Percentiles rank a stretch among this genome's conserved stretches.
Evolutionary conservation across 2,113 vertebrate genomes (phyloP).

Genomic region (Chloropsis cyanopogon): DNA sequence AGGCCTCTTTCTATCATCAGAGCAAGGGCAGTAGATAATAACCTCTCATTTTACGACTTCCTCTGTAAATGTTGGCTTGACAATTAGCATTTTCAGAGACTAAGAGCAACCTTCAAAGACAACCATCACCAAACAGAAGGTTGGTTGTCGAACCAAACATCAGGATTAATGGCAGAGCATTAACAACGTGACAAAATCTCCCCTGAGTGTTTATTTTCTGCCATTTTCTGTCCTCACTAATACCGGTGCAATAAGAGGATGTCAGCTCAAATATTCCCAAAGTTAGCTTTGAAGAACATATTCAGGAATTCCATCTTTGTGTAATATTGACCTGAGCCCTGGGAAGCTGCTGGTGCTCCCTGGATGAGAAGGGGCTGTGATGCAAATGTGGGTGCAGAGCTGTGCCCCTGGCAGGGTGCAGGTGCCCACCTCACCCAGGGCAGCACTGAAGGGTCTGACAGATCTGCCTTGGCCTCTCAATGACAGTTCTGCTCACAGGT

Average conservation of each 20-base stretch:
- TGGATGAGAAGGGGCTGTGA: neutral
- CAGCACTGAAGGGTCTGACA: neutral
- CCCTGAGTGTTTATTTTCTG: neutral
- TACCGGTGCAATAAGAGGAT: neutral
- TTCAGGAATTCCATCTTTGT: neutral
- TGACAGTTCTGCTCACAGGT: neutral
- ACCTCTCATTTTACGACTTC: slow-evolving; percentile 60
- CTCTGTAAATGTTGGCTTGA: slow-evolving; percentile 61
- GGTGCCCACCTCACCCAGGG: neutral
- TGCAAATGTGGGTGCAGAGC: rapidly evolving
- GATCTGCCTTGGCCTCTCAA: neutral
- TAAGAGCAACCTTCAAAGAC: slow-evolving; percentile 53
- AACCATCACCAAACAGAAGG: slow-evolving; percentile 29
- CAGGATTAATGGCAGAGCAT: neutral
- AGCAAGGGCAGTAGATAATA: slow-evolving; percentile 49
- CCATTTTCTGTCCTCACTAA: neutral
- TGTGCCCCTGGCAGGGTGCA: neutral
- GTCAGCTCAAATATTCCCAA: neutral
- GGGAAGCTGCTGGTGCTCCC: neutral
- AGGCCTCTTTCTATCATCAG: slow-evolving; percentile 6
- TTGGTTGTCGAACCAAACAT: neutral
- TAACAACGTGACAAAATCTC: slow-evolving; percentile 37
- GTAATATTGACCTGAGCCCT: neutral
- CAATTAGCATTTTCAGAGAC: slow-evolving; percentile 60
- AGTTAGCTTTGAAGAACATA: neutral